A percentile compares a stretch with the other conserved stretches of the same genome.
These are phyloP conservation scores for Cataglyphis altisquamis DNA, from an alignment of 2,888 invertebrate species.

Conservation along the genomic window DNA sequence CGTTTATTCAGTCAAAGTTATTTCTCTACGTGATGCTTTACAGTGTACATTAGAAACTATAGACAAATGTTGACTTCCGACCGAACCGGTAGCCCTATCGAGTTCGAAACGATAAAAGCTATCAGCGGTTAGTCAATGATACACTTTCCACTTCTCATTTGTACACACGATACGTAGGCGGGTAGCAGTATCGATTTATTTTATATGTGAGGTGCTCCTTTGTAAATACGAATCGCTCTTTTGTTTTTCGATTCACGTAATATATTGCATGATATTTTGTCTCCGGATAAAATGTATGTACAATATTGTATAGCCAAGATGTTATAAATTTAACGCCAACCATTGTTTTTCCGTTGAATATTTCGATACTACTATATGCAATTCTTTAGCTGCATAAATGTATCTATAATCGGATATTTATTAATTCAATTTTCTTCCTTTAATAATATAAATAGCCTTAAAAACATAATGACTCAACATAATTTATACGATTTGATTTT, in stretches of 20 bases:
- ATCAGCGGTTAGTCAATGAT: slow-evolving; percentile 75
- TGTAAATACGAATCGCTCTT: slow-evolving; percentile 59
- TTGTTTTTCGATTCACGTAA: slow-evolving; percentile 49
- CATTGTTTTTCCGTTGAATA: not conserved
- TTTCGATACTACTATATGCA: not conserved
- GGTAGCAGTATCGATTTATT: slow-evolving; percentile 62
- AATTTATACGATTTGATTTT: not conserved
- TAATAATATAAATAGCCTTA: not conserved
- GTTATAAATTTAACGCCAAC: slow-evolving; percentile 1
- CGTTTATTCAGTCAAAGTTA: slow-evolving; percentile 32
- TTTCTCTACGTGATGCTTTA: not conserved
- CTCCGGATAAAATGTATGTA: slow-evolving; percentile 22
- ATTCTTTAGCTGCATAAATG: not conserved
- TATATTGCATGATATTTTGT: slow-evolving; percentile 27
- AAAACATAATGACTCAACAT: not conserved
- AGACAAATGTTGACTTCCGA: slow-evolving; percentile 67
- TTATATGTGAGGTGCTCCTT: slow-evolving; percentile 21
- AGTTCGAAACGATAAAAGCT: slow-evolving; percentile 70
- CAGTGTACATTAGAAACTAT: slow-evolving; percentile 54
- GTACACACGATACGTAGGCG: slow-evolving; percentile 66
- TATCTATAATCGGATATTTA: not conserved
- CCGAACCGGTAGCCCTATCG: slow-evolving; percentile 68
- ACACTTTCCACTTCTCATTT: slow-evolving; percentile 70
- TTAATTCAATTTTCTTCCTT: not conserved
- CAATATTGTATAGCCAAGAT: not conserved